Base-by-base conservation (phyloP, 2,797 vertebrate species). In the Sparus aurata region DNA sequence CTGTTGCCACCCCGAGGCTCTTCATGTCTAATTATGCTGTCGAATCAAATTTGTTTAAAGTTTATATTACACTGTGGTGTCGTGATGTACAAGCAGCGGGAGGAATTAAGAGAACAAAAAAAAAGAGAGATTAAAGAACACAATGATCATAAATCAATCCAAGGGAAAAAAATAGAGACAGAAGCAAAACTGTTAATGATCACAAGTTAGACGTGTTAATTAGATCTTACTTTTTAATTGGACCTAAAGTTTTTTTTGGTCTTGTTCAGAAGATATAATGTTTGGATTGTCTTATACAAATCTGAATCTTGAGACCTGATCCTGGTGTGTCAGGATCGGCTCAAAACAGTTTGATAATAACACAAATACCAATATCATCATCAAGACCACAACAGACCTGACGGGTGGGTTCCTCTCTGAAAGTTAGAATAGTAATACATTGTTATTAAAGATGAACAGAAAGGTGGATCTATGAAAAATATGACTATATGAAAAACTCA, bases 21-120 rank as follows among this genome's bases (percentile, higher is more conserved):
- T 22, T 79, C 38, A 46, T 15, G 20, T 61, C 47, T 43, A 8
- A 77, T 73, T 57, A 34, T 45, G 57, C 71, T 73, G 75, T 69
- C n/a, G 0, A 76, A 75, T 85, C 73, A 49, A 11, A 79, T 85
- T 38, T 77, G 27, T 49, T 60, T 57, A 17, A 43, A 45, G 34
- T 60, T 77, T 20, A 41, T 73, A 27, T 79, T 34, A 43, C 49
- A 23, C 71, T 41, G 45, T 80, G 30, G 78, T 30, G 73, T 77
- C 46, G 18, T 58, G 38, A 62, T 23, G 43, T 62, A 12, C 49
- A 34, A 62, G 73, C 63, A 46, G n/a, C 0, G 4, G 43, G 17
- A 47, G 66, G 25, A 45, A 27, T 58, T 46, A 66, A 66, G 58
- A 73, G 61, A 67, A 73, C 12, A 61, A n/a, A 52, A 34, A 34